These are phyloP conservation scores for Limnephilus lunatus DNA, from an alignment of 2,888 invertebrate species.

Conservation along the genomic window DNA sequence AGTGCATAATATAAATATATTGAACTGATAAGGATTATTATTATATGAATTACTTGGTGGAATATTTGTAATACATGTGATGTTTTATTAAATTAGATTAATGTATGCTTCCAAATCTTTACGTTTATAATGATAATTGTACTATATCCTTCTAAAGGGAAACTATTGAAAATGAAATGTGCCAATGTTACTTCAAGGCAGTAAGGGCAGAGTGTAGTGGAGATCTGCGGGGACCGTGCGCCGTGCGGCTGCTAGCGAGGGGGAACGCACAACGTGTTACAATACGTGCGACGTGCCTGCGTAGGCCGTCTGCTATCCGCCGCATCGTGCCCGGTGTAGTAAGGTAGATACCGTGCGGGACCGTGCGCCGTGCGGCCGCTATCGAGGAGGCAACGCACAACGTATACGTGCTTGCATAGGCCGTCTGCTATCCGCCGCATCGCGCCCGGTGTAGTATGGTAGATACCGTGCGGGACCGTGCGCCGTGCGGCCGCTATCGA, in stretches of 20 bases:
- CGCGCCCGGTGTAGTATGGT: no score
- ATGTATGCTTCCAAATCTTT: conserved; percentile 55
- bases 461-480: no score
- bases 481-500: no score
- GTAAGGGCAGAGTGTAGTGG: background rate
- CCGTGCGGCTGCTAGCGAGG: background rate
- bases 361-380: no score
- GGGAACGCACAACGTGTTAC: background rate
- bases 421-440: no score
- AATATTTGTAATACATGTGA: conserved; percentile 54
- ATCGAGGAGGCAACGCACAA: no score
- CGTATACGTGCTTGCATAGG: no score
- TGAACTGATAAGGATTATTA: conserved; percentile 35
- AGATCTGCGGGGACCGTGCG: background rate
- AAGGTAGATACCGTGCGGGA: no score
- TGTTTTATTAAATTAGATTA: conserved; percentile 53
- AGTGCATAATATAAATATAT: conserved; percentile 47
- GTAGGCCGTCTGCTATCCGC: no score
- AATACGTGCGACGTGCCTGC: no score
- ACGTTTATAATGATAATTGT: conserved; percentile 36
- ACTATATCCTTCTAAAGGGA: conserved; percentile 40
- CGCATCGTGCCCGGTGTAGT: no score
- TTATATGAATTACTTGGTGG: conserved; percentile 17
- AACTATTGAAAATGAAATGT: conserved; percentile 45
- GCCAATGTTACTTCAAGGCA: conserved; percentile 51